phyloP scores from a whole-genome alignment of 2,888 invertebrate species.

The Drosophila testacea region DNA sequence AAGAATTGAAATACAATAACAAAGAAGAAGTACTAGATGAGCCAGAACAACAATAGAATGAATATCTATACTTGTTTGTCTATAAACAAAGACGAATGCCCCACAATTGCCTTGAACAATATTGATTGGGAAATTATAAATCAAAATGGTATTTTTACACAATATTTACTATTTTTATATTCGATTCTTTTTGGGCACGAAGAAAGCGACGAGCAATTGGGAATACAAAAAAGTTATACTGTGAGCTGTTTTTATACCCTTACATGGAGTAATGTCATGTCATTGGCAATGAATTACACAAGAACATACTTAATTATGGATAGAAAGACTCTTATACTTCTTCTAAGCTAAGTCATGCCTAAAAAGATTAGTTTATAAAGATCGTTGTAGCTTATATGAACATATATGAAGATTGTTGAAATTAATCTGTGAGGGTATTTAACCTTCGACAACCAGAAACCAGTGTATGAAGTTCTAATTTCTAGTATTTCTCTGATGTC shows the following conservation, averaged over 20 bases:
- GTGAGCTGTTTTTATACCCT: background rate
- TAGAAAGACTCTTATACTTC: too few relatives aligned
- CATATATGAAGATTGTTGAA: too few relatives aligned
- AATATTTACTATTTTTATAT: conserved; percentile 51
- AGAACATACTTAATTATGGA: too few relatives aligned
- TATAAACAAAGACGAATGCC: conserved; percentile 41
- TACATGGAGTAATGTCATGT: background rate
- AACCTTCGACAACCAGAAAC: background rate
- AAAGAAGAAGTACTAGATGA: background rate
- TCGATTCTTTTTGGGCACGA: background rate
- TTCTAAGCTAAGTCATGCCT: too few relatives aligned
- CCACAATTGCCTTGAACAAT: conserved; percentile 50
- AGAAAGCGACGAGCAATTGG: conserved; percentile 30
- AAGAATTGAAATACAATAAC: conserved; percentile 14
- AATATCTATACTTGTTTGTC: background rate
- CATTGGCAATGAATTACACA: too few relatives aligned
- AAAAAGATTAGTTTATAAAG: too few relatives aligned
- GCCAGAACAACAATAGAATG: conserved; percentile 10
- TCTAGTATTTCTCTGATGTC: conserved; percentile 5
- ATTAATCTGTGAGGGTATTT: background rate
- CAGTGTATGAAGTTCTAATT: background rate
- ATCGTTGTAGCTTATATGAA: too few relatives aligned
- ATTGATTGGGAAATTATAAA: conserved; percentile 64
- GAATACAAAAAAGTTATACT: background rate
- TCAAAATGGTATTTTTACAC: conserved; percentile 61